Percentiles rank a stretch among this genome's conserved stretches.
Conservation (phyloP, 2,113 vertebrate species). For the Actenoides hombroni region DNA sequence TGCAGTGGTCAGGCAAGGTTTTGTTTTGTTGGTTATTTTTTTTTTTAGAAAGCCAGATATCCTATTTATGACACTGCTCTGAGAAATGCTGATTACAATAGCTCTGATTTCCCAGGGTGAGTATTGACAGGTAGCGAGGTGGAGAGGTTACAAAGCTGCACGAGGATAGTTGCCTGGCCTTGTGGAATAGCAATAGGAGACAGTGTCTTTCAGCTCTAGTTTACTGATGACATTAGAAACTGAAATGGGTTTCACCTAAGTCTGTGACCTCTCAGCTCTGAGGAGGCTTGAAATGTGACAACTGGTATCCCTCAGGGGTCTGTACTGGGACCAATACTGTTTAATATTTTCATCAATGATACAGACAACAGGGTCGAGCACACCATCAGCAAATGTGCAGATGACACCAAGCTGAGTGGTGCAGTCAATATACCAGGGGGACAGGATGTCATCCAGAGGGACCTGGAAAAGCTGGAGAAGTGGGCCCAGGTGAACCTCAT, state of each 20-base stretch:
- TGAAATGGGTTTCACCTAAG: neutral
- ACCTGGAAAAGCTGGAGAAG: too few species aligned
- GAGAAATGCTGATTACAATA: neutral
- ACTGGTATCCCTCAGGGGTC: too few species aligned
- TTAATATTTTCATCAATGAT: too few species aligned
- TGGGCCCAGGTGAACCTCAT: too few species aligned
- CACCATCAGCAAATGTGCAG: too few species aligned
- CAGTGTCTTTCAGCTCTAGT: neutral
- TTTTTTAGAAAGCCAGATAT: neutral
- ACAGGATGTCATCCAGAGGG: too few species aligned
- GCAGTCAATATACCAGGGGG: too few species aligned
- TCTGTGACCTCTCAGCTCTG: neutral
- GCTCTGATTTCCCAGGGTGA: neutral
- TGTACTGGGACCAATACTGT: too few species aligned
- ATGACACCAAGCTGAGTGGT: too few species aligned
- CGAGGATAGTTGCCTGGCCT: neutral
- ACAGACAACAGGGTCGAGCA: too few species aligned
- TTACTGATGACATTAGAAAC: neutral
- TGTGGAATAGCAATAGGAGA: neutral
- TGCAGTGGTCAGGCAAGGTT: neutral
- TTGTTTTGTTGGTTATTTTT: neutral
- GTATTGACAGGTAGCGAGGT: neutral
- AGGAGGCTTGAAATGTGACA: neutral
- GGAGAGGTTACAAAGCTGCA: neutral
- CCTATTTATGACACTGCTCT: neutral